A percentile compares a stretch with the other conserved stretches of the same genome.
These are phyloP conservation scores for Anticlea derivata DNA, from an alignment of 2,888 invertebrate genomes.

Conservation along the genomic window DNA sequence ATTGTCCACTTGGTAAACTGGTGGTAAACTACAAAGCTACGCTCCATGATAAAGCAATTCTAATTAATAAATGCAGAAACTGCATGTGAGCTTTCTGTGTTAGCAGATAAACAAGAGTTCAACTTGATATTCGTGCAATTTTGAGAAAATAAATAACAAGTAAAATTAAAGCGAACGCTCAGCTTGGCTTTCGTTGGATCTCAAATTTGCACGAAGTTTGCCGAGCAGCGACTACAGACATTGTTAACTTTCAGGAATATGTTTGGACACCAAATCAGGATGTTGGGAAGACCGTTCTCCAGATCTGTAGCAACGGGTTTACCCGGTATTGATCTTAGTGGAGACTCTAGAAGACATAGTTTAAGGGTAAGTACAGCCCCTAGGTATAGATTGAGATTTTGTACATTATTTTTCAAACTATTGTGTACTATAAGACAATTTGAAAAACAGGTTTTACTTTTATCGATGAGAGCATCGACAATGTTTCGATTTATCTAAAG, in stretches of 20 bases:
- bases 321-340: constrained; percentile 77
- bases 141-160: constrained; percentile 49
- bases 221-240: constrained; percentile 61
- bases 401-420: no score
- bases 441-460: no score
- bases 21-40: constrained; percentile 28
- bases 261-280: constrained; percentile 86
- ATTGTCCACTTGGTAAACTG: constrained; percentile 40
- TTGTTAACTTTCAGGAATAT: constrained; percentile 83
- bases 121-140: constrained; percentile 54
- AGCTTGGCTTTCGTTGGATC: constrained; percentile 68
- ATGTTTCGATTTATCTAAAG: no score
- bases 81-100: constrained; percentile 82
- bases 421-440: no score
- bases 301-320: constrained; percentile 85
- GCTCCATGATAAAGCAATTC: constrained; percentile 44
- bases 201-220: constrained; percentile 49
- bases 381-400: no score
- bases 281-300: constrained; percentile 86
- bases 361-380: constrained; percentile 73
- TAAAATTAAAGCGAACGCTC: constrained; percentile 54
- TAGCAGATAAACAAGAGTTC: constrained; percentile 53
- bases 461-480: no score
- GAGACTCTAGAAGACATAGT: constrained; percentile 83
- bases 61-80: constrained; percentile 50